Conservation (phyloP, 2,113 vertebrate species). For the Clinocottus analis region DNA sequence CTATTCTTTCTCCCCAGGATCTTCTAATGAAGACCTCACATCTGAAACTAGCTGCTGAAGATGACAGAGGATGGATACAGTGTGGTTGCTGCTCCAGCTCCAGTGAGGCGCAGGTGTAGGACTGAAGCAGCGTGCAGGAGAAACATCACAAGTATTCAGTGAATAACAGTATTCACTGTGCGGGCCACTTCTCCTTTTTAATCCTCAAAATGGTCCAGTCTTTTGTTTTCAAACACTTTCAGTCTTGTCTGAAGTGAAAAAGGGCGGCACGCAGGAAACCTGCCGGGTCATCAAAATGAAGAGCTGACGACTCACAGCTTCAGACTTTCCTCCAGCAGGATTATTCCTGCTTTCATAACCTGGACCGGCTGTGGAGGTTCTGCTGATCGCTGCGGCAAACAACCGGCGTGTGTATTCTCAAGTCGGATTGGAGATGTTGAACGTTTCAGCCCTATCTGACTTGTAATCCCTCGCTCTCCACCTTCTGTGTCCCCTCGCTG, state of each 20-base stretch:
- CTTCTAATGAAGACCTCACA: neutral
- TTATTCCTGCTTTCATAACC: slow-evolving; percentile 69
- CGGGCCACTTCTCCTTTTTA: neutral
- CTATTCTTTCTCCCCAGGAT: too few relatives aligned
- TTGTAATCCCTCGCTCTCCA: slow-evolving; percentile 53
- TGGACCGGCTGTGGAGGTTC: slow-evolving; percentile 16
- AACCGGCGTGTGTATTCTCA: slow-evolving; percentile 28
- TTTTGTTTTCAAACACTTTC: neutral
- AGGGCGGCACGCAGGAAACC: neutral
- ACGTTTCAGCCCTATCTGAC: slow-evolving; percentile 46
- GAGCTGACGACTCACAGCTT: neutral
- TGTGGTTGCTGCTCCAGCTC: neutral
- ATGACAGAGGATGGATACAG: neutral
- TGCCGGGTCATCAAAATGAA: slow-evolving; percentile 30
- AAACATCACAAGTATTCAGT: neutral
- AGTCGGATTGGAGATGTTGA: slow-evolving; percentile 41
- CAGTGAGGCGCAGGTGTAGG: neutral
- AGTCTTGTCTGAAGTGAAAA: neutral
- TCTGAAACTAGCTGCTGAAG: neutral
- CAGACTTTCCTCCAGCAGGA: slow-evolving; percentile 19
- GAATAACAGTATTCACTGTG: neutral
- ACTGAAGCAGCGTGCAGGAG: neutral
- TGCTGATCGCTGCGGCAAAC: slow-evolving; percentile 46
- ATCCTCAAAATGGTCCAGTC: neutral
- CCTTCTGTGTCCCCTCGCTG: slow-evolving; percentile 33